Base-by-base conservation (phyloP, 2,888 invertebrate genomes). In the Pemphredon lugubris region DNA sequence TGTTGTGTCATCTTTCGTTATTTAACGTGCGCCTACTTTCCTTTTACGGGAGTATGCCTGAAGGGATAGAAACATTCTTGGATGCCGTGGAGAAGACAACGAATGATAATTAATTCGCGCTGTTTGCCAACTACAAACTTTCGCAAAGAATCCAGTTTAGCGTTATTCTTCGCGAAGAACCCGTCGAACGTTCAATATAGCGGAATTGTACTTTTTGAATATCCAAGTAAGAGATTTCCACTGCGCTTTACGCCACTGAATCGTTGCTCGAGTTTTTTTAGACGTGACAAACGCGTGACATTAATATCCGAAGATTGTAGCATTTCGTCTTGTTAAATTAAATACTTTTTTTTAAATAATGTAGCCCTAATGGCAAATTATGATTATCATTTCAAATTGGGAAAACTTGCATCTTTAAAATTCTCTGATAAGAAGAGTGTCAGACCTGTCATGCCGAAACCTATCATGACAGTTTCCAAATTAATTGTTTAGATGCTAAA, bases 81-180 rank as follows among this genome's bases (percentile, higher is more conserved):
- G 39, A 53, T 39, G 44, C 14, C 39, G n/a, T n/a, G 47, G 16
- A 39, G 34, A 20, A n/a, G 14, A 13, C 30, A 53, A 60, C 53
- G 23, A 55, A 53, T 63, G 50, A 51, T 61, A 61, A 67, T 75
- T 75, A 65, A 75, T 58, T 42, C 58, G 42, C 57, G 34, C 45
- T 45, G 69, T 75, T 75, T 58, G 51, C 59, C 21, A 13, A 47
- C 58, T 44, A 26, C 16, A 32, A 60, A 65, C 42, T 66, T 66
- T 11, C 54, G 9, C 45, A 30, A 63, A 58, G 40, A 45, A 2
- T 21, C 7, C 5, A 2, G 13, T 2, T 9, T 14, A 14, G 20
- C 9, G 14, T 3, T 21, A 2, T n/a, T 14, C 3, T 26, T 6
- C 4, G n/a, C 45, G 37, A n/a, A 42, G 26, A 9, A 34, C 23